Conservation (phyloP, 1,140 invertebrate genomes). For the Drosophila nikananu region DNA sequence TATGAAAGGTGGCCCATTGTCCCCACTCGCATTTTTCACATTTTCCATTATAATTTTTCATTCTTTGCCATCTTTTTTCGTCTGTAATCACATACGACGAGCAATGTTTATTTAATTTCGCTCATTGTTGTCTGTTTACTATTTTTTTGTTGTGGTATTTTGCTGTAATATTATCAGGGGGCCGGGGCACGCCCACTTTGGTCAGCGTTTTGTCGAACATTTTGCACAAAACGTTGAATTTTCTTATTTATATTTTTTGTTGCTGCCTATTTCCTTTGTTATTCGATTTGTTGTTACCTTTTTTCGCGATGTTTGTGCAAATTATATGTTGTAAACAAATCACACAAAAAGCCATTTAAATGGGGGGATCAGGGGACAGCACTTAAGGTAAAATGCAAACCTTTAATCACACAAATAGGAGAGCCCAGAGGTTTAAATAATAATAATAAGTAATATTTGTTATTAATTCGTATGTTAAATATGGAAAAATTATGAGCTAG, state of each 20-base stretch:
- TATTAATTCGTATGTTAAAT: no score
- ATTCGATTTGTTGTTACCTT: constrained; percentile 29
- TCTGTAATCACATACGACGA: constrained; percentile 58
- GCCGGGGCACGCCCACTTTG: constrained; percentile 44
- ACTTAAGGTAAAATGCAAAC: constrained; percentile 5
- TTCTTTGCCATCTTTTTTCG: constrained; percentile 21
- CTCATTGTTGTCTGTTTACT: constrained; percentile 44
- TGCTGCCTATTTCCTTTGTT: constrained; percentile 25
- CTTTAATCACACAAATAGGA: constrained; percentile 3
- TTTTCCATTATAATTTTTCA: constrained; percentile 45
- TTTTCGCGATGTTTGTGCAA: constrained; percentile 31
- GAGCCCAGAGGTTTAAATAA: neutral
- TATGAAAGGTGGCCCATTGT: constrained; percentile 45
- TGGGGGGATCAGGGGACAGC: no score
- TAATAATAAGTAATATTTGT: neutral
- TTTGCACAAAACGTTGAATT: constrained; percentile 65
- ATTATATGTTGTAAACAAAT: constrained; percentile 41
- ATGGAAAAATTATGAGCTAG: no score
- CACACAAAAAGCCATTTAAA: constrained; percentile 32
- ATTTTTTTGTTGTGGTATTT: constrained; percentile 3
- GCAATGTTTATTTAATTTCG: constrained; percentile 57
- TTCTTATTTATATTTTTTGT: constrained; percentile 19
- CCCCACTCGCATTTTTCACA: constrained; percentile 52
- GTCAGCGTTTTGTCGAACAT: constrained; percentile 68
- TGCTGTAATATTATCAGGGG: constrained; percentile 44